A percentile compares a stretch with the other conserved stretches of the same genome.
phyloP scores from a whole-genome alignment of 2,113 vertebrate genomes.

The Syngnathus typhle region DNA sequence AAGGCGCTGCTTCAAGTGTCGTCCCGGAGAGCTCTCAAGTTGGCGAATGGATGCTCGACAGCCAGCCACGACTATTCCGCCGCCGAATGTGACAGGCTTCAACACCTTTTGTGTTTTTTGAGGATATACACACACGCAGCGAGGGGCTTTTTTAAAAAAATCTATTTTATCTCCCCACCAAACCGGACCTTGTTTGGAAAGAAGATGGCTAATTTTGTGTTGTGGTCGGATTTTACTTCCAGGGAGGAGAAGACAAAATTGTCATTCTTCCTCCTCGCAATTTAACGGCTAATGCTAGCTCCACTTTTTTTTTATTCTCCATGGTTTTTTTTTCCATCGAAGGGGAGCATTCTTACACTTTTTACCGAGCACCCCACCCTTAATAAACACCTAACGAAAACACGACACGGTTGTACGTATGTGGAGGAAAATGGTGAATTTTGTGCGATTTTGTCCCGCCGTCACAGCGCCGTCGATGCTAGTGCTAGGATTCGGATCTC shows the following conservation, averaged over 20 bases:
- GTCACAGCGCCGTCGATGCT: conserved; percentile 81
- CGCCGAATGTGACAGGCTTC: conserved; percentile 35
- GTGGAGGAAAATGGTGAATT: conserved; percentile 69
- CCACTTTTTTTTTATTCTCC: conserved; percentile 6
- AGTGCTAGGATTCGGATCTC: conserved; percentile 81
- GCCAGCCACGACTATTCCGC: conserved; percentile 58
- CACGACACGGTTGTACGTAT: conserved; percentile 34
- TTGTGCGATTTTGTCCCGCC: conserved; percentile 71
- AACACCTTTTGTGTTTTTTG: conserved; percentile 29
- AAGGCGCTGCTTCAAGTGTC: conserved; percentile 63
- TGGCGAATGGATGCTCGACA: conserved; percentile 71
- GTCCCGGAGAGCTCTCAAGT: conserved; percentile 62
- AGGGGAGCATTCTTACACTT: conserved; percentile 20
- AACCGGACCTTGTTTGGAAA: conserved; percentile 18
- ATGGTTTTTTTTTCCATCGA: not conserved
- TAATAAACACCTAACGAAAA: conserved; percentile 39
- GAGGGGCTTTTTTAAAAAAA: conserved; percentile 7
- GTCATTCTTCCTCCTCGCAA: conserved; percentile 68
- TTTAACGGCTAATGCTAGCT: conserved; percentile 63
- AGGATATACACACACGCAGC: conserved; percentile 32
- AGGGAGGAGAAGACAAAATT: conserved; percentile 71
- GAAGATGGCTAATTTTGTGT: conserved; percentile 58
- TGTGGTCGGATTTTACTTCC: conserved; percentile 72
- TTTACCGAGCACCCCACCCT: conserved; percentile 34
- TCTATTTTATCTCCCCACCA: not conserved